Base-by-base conservation (phyloP, 2,888 invertebrate genomes). In the Zonitis immaculata region DNA sequence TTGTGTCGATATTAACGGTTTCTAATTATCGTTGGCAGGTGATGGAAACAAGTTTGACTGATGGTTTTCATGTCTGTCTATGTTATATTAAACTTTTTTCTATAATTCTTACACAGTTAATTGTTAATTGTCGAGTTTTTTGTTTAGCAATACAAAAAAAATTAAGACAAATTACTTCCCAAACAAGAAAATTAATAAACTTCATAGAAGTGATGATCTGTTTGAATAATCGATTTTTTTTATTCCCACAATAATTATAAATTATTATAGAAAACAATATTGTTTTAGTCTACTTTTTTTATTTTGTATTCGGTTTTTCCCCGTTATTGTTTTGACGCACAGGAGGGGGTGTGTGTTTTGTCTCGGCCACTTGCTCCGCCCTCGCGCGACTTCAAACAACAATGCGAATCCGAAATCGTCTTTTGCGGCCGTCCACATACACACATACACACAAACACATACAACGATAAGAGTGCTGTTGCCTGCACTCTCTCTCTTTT, bases 381-480 rank as follows among this genome's bases (percentile, higher is more conserved):
- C 42, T 44, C 63, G 59, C 59, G 62, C 66, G 65, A 66, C 63
- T 58, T n/a, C 58, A 49, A 27, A 65, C 61, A 74, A 75, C 75
- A 75, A 75, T 75, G 72, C 73, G 72, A 73, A 73, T 74, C 73
- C 73, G 69, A 69, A 65, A 68, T 68, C 69, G 72, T 69, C 70
- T 70, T 68, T 65, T 66, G 68, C 66, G 63, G 64, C 63, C 64
- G 58, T 62, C 32, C 32, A 32, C 32, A 32, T n/a, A n/a, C n/a
- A n/a, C n/a, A n/a, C n/a, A n/a, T n/a, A n/a, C n/a, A n/a, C n/a
- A n/a, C n/a, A n/a, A n/a, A n/a, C n/a, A n/a, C n/a, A n/a, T n/a
- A n/a, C n/a, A n/a, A n/a, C n/a, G n/a, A n/a, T n/a, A n/a, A 32
- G 32, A 32, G 32, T 32, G 62, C 65, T n/a, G n/a, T n/a, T n/a